Conservation (phyloP, 2,888 invertebrate species). For the Tenthredo amoena region DNA sequence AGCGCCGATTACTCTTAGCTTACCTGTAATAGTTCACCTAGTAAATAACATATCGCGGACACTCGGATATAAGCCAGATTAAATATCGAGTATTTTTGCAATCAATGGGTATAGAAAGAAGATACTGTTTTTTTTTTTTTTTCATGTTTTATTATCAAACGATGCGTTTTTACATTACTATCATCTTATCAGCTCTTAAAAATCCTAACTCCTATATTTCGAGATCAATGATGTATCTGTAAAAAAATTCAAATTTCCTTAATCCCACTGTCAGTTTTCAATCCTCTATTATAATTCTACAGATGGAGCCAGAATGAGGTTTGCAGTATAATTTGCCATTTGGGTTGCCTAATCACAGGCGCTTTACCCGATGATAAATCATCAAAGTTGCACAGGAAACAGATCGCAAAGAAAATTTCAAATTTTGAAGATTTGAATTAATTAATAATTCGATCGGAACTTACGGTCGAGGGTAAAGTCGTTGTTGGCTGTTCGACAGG, state of each 20-base stretch:
- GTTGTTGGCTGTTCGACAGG: conserved; percentile 77
- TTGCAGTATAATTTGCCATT: background rate
- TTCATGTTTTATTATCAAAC: conserved; percentile 7
- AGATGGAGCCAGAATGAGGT: conserved; percentile 1
- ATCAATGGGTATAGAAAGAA: background rate
- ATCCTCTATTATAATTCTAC: background rate
- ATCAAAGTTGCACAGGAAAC: background rate
- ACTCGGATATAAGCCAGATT: background rate
- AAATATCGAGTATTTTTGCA: background rate
- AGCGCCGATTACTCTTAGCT: background rate
- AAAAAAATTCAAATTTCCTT: conserved; percentile 12
- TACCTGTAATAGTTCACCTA: background rate
- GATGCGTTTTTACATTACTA: conserved; percentile 6
- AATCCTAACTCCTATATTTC: background rate
- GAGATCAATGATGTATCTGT: conserved; percentile 46
- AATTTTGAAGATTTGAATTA: background rate
- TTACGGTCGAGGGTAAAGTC: conserved; percentile 35
- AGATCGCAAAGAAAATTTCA: background rate
- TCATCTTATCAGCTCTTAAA: background rate
- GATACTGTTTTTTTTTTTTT: background rate
- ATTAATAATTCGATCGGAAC: background rate
- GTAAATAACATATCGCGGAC: background rate
- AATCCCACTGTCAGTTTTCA: background rate
- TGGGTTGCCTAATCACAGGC: background rate
- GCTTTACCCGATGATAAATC: background rate